These are phyloP conservation scores for Ennomos erosarius DNA, from an alignment of 2,888 invertebrate species.

Conservation along the genomic window DNA sequence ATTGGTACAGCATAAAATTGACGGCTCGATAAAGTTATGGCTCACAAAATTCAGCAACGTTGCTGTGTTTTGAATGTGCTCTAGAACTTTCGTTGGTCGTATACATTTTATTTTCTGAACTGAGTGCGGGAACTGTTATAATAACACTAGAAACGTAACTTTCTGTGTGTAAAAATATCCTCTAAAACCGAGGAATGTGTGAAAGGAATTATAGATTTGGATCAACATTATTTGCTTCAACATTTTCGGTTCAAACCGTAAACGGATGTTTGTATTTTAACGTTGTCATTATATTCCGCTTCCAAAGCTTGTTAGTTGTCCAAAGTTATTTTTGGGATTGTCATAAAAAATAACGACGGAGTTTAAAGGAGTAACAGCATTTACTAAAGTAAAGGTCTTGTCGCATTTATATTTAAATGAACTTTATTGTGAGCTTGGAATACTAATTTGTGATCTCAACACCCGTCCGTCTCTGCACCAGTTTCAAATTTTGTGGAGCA, in stretches of 20 bases:
- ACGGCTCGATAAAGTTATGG: conserved; percentile 42
- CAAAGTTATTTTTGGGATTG: conserved; percentile 61
- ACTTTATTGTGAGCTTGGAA: conserved; percentile 77
- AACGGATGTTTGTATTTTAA: conserved; percentile 39
- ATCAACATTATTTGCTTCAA: no score
- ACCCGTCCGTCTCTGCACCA: conserved; percentile 58
- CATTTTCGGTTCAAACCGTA: conserved; percentile 8
- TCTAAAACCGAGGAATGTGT: no score
- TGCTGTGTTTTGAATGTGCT: conserved; percentile 20
- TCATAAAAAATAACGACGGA: conserved; percentile 71
- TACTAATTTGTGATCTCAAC: conserved; percentile 77
- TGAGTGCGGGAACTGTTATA: no score
- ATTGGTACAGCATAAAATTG: conserved; percentile 47
- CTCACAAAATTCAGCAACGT: conserved; percentile 28
- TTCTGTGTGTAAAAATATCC: no score
- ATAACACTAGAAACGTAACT: no score
- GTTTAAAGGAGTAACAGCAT: conserved; percentile 69
- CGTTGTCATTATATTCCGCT: conserved; percentile 55
- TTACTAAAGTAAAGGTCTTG: conserved; percentile 72
- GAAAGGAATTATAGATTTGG: no score
- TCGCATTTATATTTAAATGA: conserved; percentile 81
- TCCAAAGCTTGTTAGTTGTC: conserved; percentile 62
- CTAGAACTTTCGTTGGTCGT: conserved; percentile 11
- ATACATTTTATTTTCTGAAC: no score
- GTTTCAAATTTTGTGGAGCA: conserved; percentile 58